Percentiles rank a stretch among this genome's conserved stretches.
Evolutionary conservation across 2,888 invertebrate species (phyloP).

Genomic region (Busseola fusca): DNA sequence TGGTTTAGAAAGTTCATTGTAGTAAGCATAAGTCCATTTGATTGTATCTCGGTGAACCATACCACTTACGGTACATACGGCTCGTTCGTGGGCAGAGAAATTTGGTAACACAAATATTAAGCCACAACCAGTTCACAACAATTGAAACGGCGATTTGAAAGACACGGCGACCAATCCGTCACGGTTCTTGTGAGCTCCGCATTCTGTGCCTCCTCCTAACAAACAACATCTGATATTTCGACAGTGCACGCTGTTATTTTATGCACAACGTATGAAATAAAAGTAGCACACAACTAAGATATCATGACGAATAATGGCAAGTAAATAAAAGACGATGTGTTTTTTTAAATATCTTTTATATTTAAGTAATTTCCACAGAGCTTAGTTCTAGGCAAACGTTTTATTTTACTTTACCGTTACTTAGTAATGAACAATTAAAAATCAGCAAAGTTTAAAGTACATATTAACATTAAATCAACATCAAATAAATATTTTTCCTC

Average conservation of each 20-base stretch:
- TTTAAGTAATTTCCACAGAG: neutral
- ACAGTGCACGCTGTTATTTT: conserved; percentile 46
- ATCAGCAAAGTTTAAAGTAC: neutral
- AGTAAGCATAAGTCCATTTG: conserved; percentile 76
- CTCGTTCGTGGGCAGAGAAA: conserved; percentile 80
- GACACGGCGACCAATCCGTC: conserved; percentile 78
- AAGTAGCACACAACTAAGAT: neutral
- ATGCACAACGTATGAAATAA: conserved; percentile 23
- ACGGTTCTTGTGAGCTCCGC: conserved; percentile 67
- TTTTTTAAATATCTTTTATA: neutral
- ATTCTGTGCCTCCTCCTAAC: conserved; percentile 59
- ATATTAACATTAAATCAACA: conserved; percentile 12
- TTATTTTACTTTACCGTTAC: neutral
- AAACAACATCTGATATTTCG: conserved; percentile 58
- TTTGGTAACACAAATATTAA: conserved; percentile 82
- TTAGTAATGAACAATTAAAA: neutral
- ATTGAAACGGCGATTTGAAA: conserved; percentile 79
- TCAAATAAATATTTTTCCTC: neutral
- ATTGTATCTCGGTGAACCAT: conserved; percentile 80
- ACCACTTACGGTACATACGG: conserved; percentile 79
- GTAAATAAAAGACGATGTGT: conserved; percentile 9
- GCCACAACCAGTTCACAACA: conserved; percentile 78
- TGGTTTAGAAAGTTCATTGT: conserved; percentile 83
- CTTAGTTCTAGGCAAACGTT: neutral
- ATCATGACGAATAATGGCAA: neutral